phyloP scores from a whole-genome alignment of 1,140 invertebrate species.

The Bombyx mandarina region DNA sequence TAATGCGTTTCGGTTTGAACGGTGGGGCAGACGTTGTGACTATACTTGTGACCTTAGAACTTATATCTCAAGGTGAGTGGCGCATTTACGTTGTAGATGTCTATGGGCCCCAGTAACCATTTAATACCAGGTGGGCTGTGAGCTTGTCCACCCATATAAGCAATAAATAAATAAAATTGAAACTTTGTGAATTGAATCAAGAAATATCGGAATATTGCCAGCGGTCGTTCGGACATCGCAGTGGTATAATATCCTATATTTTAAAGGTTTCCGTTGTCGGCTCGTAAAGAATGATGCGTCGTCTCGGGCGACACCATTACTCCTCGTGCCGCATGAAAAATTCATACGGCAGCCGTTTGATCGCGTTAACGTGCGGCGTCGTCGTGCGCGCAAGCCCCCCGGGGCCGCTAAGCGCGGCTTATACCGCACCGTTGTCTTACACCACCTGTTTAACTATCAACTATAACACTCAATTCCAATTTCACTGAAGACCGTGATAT shows the following conservation, averaged over 20 bases:
- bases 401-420: conserved; percentile 38
- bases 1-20: too few relatives aligned
- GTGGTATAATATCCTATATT: conserved; percentile 40
- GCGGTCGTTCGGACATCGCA: conserved; percentile 2
- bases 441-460: conserved; percentile 11
- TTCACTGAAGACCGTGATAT: conserved; percentile 4
- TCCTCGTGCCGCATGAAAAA: conserved; percentile 54
- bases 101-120: too few relatives aligned
- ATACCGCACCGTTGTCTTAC: conserved; percentile 19
- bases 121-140: too few relatives aligned
- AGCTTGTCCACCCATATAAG: too few relatives aligned
- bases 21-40: too few relatives aligned
- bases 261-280: conserved; percentile 51
- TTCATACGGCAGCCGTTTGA: conserved; percentile 53
- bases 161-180: too few relatives aligned
- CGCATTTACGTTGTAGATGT: too few relatives aligned
- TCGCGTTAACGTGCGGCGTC: conserved; percentile 41
- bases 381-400: conserved; percentile 40
- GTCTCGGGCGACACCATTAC: conserved; percentile 57
- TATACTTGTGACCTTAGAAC: too few relatives aligned
- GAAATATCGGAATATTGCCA: too few relatives aligned
- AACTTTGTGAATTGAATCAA: too few relatives aligned
- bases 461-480: conserved; percentile 21
- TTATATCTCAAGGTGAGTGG: too few relatives aligned
- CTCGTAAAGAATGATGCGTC: conserved; percentile 66